Conservation (phyloP, 2,888 invertebrate species). For the Cryptocephalus primarius region DNA sequence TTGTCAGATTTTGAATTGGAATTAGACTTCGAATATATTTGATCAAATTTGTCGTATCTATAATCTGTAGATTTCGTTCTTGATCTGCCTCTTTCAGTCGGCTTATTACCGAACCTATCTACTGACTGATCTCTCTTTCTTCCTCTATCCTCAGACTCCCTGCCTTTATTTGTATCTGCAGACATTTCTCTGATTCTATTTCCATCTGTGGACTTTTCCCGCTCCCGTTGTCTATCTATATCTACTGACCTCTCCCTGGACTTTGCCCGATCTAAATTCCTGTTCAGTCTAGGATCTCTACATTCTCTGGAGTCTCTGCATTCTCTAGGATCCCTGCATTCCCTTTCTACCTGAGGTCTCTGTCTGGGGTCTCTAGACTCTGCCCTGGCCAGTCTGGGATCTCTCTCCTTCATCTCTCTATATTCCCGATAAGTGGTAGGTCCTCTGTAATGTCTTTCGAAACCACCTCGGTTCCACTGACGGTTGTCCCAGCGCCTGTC, state of each 20-base stretch:
- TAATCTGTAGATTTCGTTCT: conserved; percentile 3
- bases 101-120: not conserved
- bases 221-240: not conserved
- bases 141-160: conserved; percentile 5
- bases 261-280: conserved; percentile 2
- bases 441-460: conserved; percentile 11
- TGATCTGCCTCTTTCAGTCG: not conserved
- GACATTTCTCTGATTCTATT: conserved; percentile 5
- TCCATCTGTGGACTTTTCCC: conserved; percentile 1
- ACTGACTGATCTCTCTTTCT: conserved; percentile 1
- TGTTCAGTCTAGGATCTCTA: conserved; percentile 4
- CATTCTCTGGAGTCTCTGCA: conserved; percentile 6
- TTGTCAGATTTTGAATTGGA: conserved; percentile 17
- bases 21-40: conserved; percentile 10
- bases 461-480: conserved; percentile 9
- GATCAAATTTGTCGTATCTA: conserved; percentile 13
- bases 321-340: conserved; percentile 9
- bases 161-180: conserved; percentile 1
- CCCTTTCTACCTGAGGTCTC: not conserved
- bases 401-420: conserved; percentile 18
- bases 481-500: conserved; percentile 2
- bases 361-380: conserved; percentile 8
- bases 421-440: conserved; percentile 21
- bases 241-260: no score
- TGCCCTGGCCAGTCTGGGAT: not conserved